Base-by-base conservation (phyloP, 2,888 invertebrate species). In the Nymphalis urticae region DNA sequence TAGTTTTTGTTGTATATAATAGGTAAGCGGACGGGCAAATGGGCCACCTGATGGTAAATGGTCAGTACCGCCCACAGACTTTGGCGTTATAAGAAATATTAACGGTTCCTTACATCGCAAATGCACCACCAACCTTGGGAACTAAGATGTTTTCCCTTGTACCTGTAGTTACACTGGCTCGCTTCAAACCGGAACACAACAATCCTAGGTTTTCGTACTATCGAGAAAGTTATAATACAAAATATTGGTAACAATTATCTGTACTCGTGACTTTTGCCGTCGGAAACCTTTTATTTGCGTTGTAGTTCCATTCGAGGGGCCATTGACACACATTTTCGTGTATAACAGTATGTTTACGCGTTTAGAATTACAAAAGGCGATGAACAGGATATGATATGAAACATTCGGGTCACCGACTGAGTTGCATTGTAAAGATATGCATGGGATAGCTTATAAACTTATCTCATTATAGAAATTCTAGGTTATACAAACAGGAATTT, bases 281-380 rank as follows among this genome's bases (percentile, higher is more conserved):
- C 48, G 47, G 61, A 60, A 48, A 56, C 47, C 58, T 64, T 59
- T 64, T 68, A 66, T 72, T 70, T 64, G 64, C 50, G n/a, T 56
- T 59, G 62, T 60, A 62, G 36, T 27, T 60, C 63, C 64, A 66
- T 71, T 56, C 61, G 27, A 67, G 73, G 73, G 77, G 73, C 74
- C 81, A 80, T 69, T 77, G 79, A 76, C 83, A 82, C 72, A 84
- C 81, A 83, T 85, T 83, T 83, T 81, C 72, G 75, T 80, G 75
- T 84, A 71, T 79, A 84, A 88, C 90, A 82, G 89, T 88, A 87
- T 76, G 79, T 80, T 78, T 74, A 83, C 85, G 83, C 83, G 75
- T 64, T 75, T 75, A 68, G 90, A 85, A 89, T 90, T 75, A 80
- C 80, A 86, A 90, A 77, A 77, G 78, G 79, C 71, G 72, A 76